phyloP scores from a whole-genome alignment of 2,888 invertebrate species.

The Aproaerema taeniolella region DNA sequence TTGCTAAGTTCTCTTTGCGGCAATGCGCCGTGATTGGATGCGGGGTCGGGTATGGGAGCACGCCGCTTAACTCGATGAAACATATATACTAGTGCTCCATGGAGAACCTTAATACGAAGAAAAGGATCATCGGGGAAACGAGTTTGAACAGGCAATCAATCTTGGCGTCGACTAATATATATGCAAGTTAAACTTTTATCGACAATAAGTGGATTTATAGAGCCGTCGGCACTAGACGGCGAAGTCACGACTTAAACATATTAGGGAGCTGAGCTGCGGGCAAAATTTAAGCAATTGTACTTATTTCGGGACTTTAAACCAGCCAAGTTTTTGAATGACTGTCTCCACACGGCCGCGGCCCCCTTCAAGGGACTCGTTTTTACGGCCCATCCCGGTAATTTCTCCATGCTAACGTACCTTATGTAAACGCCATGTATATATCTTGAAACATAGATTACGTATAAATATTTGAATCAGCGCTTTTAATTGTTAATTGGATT shows the following conservation, averaged over 20 bases:
- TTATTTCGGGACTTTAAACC: conserved; percentile 32
- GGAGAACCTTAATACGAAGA: no score
- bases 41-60: no score
- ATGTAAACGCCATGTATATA: conserved; percentile 8
- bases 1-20: no score
- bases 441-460: neutral
- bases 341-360: conserved; percentile 20
- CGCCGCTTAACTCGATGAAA: no score
- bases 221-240: neutral
- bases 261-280: conserved; percentile 32
- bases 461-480: conserved; percentile 17
- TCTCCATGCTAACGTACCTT: conserved; percentile 13
- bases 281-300: conserved; percentile 36
- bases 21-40: no score
- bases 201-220: neutral
- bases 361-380: conserved; percentile 27
- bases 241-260: conserved; percentile 40
- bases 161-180: no score
- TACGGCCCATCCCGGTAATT: conserved; percentile 23
- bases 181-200: neutral
- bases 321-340: conserved; percentile 52
- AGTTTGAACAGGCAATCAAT: no score
- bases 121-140: no score
- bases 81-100: no score
- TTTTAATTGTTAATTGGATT: conserved; percentile 3